phyloP scores from a whole-genome alignment of 2,113 vertebrate genomes.

The Cyprinus carpio region DNA sequence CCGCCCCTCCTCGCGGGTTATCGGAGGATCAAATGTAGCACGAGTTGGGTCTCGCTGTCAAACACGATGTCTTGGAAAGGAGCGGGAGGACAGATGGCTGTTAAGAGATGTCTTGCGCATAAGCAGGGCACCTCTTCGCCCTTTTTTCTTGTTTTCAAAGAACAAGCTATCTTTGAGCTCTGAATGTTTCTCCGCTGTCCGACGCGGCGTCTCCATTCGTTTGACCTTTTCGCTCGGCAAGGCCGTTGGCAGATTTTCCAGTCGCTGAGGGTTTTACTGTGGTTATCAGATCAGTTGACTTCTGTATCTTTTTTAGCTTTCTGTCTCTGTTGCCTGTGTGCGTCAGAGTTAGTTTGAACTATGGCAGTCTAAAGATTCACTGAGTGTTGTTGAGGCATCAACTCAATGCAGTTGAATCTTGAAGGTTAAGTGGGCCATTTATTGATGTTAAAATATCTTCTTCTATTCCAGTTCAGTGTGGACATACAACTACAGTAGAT shows the following conservation, averaged over 20 bases:
- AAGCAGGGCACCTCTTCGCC: slow-evolving; percentile 24
- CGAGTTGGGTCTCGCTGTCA: background rate
- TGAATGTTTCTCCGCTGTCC: slow-evolving; percentile 45
- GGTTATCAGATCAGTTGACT: slow-evolving; percentile 43
- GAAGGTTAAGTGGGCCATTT: background rate
- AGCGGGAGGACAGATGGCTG: slow-evolving; percentile 43
- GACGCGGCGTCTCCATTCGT: slow-evolving; percentile 29
- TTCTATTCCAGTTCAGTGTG: background rate
- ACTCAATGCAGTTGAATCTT: background rate
- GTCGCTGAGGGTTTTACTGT: slow-evolving; percentile 38
- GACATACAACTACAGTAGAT: background rate
- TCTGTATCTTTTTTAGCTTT: slow-evolving; percentile 2
- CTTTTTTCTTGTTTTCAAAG: slow-evolving; percentile 31
- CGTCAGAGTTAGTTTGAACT: background rate
- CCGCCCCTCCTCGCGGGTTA: background rate
- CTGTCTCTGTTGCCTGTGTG: slow-evolving; percentile 7
- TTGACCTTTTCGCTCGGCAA: slow-evolving; percentile 48
- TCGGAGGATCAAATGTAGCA: slow-evolving; percentile 9
- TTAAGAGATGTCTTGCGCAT: slow-evolving; percentile 52
- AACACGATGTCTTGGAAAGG: slow-evolving; percentile 24
- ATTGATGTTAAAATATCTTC: background rate
- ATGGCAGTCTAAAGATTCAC: background rate
- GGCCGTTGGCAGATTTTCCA: background rate
- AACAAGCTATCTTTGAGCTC: slow-evolving; percentile 21
- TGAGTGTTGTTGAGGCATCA: background rate